phyloP scores from a whole-genome alignment of 2,113 vertebrate species.

The Scomber japonicus region DNA sequence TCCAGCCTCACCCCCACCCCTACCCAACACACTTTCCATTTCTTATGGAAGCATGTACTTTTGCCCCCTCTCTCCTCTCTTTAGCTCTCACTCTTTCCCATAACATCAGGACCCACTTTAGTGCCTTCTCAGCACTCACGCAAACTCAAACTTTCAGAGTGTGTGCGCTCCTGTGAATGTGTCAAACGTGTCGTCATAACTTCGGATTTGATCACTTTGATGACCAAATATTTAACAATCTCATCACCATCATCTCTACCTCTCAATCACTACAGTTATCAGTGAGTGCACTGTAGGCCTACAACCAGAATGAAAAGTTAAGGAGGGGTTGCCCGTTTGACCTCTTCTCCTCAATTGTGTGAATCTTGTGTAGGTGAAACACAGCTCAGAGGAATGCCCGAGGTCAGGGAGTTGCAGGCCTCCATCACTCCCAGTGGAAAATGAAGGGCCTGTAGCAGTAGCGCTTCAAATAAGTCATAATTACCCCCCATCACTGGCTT shows the following conservation, averaged over 20 bases:
- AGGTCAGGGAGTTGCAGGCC: slow-evolving; percentile 36
- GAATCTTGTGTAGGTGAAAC: slow-evolving; percentile 40
- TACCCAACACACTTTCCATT: slow-evolving; percentile 61
- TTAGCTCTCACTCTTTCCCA: slow-evolving; percentile 64
- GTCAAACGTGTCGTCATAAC: too few species aligned
- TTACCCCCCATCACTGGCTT: slow-evolving; percentile 34
- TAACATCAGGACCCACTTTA: slow-evolving; percentile 64
- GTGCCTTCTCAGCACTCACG: slow-evolving; percentile 29
- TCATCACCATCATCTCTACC: neutral
- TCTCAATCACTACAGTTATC: neutral
- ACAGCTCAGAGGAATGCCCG: slow-evolving; percentile 37
- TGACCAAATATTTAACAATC: neutral
- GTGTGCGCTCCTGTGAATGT: slow-evolving; percentile 18
- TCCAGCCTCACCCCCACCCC: neutral
- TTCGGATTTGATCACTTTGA: too few species aligned
- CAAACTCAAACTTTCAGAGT: slow-evolving; percentile 31
- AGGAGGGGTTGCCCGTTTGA: slow-evolving; percentile 15
- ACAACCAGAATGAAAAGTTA: slow-evolving; percentile 7
- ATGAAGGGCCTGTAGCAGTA: slow-evolving; percentile 32
- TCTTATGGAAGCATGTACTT: slow-evolving; percentile 71
- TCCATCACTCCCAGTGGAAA: slow-evolving; percentile 52
- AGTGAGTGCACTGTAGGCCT: neutral
- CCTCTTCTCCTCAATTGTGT: slow-evolving; percentile 20
- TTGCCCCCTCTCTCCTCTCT: slow-evolving; percentile 46
- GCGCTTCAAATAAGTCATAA: slow-evolving; percentile 63